Evolutionary conservation across 2,113 vertebrate genomes (phyloP).

Genomic region (Paracanthobrama guichenoti): DNA sequence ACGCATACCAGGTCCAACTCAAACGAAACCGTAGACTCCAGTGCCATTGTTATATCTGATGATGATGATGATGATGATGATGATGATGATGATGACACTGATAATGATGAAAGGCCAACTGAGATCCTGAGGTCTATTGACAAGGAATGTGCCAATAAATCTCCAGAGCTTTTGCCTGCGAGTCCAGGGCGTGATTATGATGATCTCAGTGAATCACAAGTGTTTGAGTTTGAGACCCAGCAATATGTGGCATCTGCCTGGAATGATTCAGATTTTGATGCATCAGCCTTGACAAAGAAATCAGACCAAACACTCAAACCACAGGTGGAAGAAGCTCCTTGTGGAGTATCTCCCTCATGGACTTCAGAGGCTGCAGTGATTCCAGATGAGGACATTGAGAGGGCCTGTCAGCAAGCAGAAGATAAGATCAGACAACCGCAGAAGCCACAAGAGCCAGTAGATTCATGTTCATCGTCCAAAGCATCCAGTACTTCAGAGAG

Average conservation of each 20-base stretch:
- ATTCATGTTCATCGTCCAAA: conserved; percentile 2
- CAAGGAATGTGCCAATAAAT: conserved; percentile 15
- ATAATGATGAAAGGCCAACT: background rate
- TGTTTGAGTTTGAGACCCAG: conserved; percentile 85
- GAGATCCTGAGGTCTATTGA: background rate
- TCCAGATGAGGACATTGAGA: conserved; percentile 62
- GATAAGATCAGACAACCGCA: conserved; percentile 34
- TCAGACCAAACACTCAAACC: background rate
- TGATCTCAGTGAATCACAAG: conserved; percentile 76
- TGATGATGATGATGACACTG: conserved; percentile 25
- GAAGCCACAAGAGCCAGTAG: background rate
- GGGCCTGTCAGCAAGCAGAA: conserved; percentile 52
- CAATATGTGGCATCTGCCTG: conserved; percentile 77
- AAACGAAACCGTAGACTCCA: background rate
- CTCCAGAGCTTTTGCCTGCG: background rate
- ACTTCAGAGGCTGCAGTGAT: conserved; percentile 67
- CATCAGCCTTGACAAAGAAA: conserved; percentile 35
- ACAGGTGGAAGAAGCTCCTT: background rate
- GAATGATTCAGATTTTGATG: conserved; percentile 66
- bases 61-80: too few relatives aligned
- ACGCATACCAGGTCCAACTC: background rate
- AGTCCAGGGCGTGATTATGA: conserved; percentile 32
- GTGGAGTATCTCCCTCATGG: conserved; percentile 51
- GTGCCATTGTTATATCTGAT: conserved; percentile 43
- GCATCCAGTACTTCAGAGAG: background rate